Evolutionary conservation across 37 sponge, comb jelly and placozoan genomes (phyloP).

Genomic region (Lycopodina hypogea): DNA sequence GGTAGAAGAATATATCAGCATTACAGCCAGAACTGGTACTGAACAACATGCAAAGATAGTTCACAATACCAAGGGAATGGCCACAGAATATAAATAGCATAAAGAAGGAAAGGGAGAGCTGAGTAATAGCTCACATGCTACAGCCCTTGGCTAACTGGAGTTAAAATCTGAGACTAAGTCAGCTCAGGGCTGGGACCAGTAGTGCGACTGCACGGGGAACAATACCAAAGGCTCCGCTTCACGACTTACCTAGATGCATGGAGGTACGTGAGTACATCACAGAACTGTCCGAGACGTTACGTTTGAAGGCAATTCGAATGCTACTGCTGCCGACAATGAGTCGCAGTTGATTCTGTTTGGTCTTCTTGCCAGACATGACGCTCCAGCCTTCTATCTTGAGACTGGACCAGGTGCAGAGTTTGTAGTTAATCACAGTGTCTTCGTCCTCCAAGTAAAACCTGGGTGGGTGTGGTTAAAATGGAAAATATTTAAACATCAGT

Average conservation of each 20-base stretch:
- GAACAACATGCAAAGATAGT: too few relatives aligned
- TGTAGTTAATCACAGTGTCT: slow-evolving; percentile 63
- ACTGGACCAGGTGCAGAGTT: slow-evolving; percentile 53
- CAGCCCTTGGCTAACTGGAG: too few relatives aligned
- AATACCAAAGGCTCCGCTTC: too few relatives aligned
- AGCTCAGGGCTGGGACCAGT: too few relatives aligned
- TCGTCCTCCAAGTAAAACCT: slow-evolving; percentile 53
- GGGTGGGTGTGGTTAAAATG: neutral
- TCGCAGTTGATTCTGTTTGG: slow-evolving; percentile 15
- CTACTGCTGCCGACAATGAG: slow-evolving; percentile 42
- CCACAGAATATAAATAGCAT: too few relatives aligned
- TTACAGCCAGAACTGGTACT: too few relatives aligned
- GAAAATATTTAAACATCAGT: neutral
- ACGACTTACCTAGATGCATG: slow-evolving; percentile 41
- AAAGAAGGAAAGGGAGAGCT: too few relatives aligned
- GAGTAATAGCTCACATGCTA: too few relatives aligned
- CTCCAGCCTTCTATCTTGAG: slow-evolving; percentile 58
- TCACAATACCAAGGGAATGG: too few relatives aligned
- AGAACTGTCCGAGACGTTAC: slow-evolving; percentile 50
- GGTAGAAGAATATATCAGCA: too few relatives aligned
- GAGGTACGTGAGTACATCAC: slow-evolving; percentile 42
- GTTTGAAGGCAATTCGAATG: slow-evolving; percentile 51
- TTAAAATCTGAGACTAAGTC: too few relatives aligned
- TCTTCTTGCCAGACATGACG: neutral
- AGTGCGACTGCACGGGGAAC: too few relatives aligned